A percentile compares a stretch with the other conserved stretches of the same genome.
Conservation (phyloP, 2,888 invertebrate genomes). For the Melanostoma mellinum region DNA sequence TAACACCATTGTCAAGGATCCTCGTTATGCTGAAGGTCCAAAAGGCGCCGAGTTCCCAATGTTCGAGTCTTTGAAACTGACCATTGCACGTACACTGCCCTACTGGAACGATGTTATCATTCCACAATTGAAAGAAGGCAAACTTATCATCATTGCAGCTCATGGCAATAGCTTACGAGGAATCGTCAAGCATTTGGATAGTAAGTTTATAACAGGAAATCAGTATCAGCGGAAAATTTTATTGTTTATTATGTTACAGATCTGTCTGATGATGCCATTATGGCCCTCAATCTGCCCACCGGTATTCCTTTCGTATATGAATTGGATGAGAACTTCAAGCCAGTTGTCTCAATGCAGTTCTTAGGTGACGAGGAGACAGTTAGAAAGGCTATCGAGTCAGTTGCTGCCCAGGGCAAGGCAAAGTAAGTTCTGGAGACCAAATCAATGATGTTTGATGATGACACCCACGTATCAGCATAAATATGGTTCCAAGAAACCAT, state of each 20-base stretch:
- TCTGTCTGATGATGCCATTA: conserved; percentile 89
- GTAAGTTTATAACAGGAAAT: conserved; percentile 82
- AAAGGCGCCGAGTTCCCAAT: conserved; percentile 91
- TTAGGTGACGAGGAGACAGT: conserved; percentile 92
- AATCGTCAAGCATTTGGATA: conserved; percentile 93
- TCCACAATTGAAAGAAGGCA: conserved; percentile 90
- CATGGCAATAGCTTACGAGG: conserved; percentile 94
- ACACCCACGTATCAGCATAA: background rate
- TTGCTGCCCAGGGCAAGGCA: conserved; percentile 89
- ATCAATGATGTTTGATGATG: conserved; percentile 23
- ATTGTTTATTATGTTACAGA: conserved; percentile 81
- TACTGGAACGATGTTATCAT: conserved; percentile 93
- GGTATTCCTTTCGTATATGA: conserved; percentile 92
- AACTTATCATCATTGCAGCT: conserved; percentile 91
- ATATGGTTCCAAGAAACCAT: conserved; percentile 18
- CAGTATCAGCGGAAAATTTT: background rate
- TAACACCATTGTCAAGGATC: conserved; percentile 89
- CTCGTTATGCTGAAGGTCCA: conserved; percentile 88
- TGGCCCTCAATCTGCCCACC: conserved; percentile 90
- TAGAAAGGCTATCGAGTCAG: conserved; percentile 90
- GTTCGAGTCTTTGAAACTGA: conserved; percentile 92
- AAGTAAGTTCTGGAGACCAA: conserved; percentile 83
- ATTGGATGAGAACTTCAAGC: conserved; percentile 89
- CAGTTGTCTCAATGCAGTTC: conserved; percentile 90
- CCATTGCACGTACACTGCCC: conserved; percentile 91